These are phyloP conservation scores for Morone chrysops DNA, from an alignment of 2,113 vertebrate species.

Conservation along the genomic window DNA sequence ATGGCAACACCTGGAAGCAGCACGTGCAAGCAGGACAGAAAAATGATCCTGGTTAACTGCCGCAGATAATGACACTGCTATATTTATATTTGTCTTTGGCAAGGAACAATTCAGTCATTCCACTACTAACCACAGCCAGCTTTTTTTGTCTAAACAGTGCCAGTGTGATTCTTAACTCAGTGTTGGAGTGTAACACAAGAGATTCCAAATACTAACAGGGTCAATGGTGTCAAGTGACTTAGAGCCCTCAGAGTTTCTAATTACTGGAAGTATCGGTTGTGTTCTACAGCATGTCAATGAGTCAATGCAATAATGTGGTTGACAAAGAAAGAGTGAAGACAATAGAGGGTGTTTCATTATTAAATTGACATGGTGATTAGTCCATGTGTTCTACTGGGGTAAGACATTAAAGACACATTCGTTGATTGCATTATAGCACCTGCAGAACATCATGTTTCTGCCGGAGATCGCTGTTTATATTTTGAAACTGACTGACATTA, in stretches of 20 bases:
- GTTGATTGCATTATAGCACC: conserved; percentile 15
- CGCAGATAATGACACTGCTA: conserved; percentile 70
- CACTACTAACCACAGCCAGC: conserved; percentile 42
- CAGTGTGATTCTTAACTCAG: conserved; percentile 42
- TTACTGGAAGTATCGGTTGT: conserved; percentile 47
- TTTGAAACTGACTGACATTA: conserved; percentile 6
- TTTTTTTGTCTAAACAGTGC: conserved; percentile 47
- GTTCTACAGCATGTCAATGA: conserved; percentile 42
- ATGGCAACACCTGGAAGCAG: conserved; percentile 76
- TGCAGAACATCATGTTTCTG: conserved; percentile 9
- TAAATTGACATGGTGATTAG: conserved; percentile 47
- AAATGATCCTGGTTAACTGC: conserved; percentile 67
- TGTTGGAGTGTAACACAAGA: conserved; percentile 56
- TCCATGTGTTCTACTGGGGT: conserved; percentile 1
- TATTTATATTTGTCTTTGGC: conserved; percentile 78
- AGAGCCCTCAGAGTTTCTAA: conserved; percentile 49
- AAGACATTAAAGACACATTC: conserved; percentile 20
- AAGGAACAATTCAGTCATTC: conserved; percentile 53
- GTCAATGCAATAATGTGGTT: conserved; percentile 43
- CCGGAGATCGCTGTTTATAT: conserved; percentile 5
- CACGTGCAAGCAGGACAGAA: conserved; percentile 61
- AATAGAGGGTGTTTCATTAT: conserved; percentile 70
- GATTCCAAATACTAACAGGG: conserved; percentile 58
- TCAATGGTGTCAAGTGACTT: conserved; percentile 62
- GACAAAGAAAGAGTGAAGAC: conserved; percentile 52